Conservation (phyloP, 2,888 invertebrate genomes). For the Spicauda simplicius region DNA sequence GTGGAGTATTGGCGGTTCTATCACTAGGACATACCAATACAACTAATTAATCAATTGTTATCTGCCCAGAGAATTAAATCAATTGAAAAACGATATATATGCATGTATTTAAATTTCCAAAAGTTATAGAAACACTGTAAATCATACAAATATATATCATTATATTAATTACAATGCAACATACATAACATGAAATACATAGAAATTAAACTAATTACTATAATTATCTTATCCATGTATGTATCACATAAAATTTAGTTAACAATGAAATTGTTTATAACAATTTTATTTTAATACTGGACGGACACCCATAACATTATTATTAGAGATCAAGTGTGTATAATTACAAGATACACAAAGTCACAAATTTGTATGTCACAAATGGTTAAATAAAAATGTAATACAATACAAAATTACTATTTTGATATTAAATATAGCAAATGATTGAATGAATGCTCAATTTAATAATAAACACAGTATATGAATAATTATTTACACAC, state of each 20-base stretch:
- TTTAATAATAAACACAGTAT: not conserved
- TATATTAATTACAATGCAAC: conserved; percentile 69
- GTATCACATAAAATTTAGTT: conserved; percentile 26
- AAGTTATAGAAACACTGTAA: conserved; percentile 77
- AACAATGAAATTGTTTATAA: conserved; percentile 14
- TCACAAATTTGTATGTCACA: too few species aligned
- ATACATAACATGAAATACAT: conserved; percentile 49
- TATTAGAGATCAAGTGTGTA: not conserved
- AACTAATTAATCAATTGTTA: too few species aligned
- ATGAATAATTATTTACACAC: not conserved
- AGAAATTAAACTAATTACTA: conserved; percentile 40
- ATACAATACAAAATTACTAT: not conserved
- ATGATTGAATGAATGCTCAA: not conserved
- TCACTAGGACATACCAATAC: too few species aligned
- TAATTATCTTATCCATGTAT: conserved; percentile 8
- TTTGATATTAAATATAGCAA: not conserved
- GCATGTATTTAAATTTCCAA: conserved; percentile 70
- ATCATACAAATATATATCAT: conserved; percentile 71
- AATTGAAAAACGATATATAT: conserved; percentile 54
- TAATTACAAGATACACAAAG: not conserved
- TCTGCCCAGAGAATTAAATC: conserved; percentile 56
- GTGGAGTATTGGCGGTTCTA: too few species aligned
- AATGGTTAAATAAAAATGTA: too few species aligned
- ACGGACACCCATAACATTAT: conserved; percentile 13
- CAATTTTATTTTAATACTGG: conserved; percentile 23